A percentile compares a stretch with the other conserved stretches of the same genome.
Evolutionary conservation across 2,113 vertebrate species (phyloP).

Genomic region (zebrafish (Danio rerio)): DNA sequence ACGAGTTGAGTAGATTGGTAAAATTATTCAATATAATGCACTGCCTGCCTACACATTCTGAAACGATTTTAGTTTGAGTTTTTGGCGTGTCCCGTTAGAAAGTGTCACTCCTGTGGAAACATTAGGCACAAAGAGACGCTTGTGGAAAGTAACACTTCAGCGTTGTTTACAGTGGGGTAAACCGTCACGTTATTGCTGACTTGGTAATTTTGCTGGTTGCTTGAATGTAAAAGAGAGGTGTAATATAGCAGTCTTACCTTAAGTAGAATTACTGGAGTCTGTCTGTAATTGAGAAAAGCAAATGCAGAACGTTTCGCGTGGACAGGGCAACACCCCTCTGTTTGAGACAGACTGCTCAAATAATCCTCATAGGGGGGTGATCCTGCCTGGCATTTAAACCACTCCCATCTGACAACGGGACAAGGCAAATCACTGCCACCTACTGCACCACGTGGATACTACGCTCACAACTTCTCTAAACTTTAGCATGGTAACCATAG

Average conservation of each 20-base stretch:
- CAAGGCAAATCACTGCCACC: slow-evolving; percentile 49
- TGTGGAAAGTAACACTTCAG: background rate
- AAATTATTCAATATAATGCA: background rate
- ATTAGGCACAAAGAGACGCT: background rate
- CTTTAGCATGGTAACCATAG: background rate
- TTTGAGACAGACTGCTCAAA: slow-evolving; percentile 10
- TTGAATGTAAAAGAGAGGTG: background rate
- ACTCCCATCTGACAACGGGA: slow-evolving; percentile 26
- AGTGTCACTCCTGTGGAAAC: background rate
- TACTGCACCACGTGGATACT: slow-evolving; percentile 19
- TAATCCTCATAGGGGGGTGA: slow-evolving; percentile 16
- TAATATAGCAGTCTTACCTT: slow-evolving; percentile 10
- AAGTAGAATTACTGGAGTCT: background rate
- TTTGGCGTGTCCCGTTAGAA: background rate
- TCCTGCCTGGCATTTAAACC: slow-evolving; percentile 16
- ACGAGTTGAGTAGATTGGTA: background rate
- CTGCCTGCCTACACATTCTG: background rate
- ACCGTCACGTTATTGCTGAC: background rate
- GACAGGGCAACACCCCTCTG: slow-evolving; percentile 44
- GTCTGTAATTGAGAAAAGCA: background rate
- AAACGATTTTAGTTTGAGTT: background rate
- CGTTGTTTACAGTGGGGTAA: background rate
- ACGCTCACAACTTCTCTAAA: background rate
- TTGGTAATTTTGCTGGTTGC: background rate
- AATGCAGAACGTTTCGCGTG: background rate